These are phyloP conservation scores for Mystacornis crossleyi DNA, from an alignment of 2,113 vertebrate species.

Conservation along the genomic window DNA sequence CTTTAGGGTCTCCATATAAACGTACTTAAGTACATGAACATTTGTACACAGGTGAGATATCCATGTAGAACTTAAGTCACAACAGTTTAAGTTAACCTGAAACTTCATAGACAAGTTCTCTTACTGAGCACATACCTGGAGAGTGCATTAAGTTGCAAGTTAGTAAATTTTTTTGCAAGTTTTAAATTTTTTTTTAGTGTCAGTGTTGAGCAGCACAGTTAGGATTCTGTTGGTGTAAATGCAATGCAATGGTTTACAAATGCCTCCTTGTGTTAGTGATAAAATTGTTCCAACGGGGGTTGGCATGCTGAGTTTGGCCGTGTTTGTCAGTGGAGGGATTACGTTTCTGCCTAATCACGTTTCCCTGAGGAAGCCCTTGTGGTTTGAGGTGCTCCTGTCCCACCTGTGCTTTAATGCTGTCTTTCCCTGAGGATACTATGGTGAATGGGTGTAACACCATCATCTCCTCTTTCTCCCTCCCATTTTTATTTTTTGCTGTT, in stretches of 20 bases:
- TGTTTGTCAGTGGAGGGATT: neutral
- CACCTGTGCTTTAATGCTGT: neutral
- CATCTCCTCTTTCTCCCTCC: neutral
- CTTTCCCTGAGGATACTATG: neutral
- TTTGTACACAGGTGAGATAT: neutral
- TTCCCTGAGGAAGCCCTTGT: neutral
- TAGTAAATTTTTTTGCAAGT: neutral
- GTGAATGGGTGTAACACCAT: neutral
- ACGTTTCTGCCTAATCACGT: accelerated
- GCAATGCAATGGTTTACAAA: neutral
- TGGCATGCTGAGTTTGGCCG: neutral
- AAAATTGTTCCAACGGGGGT: neutral
- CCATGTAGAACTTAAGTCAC: neutral
- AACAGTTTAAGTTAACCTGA: neutral
- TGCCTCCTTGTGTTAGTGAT: neutral
- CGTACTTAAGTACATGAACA: neutral
- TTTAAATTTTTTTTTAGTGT: neutral
- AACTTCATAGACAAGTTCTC: neutral
- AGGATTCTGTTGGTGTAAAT: neutral
- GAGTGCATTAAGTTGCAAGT: neutral
- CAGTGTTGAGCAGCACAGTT: neutral
- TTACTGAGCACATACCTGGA: neutral
- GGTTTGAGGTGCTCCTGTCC: neutral
- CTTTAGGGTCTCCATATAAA: neutral
- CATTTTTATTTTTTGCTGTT: neutral